Evolutionary conservation across 2,888 invertebrate genomes (phyloP).

Genomic region (Phasia obesa): DNA sequence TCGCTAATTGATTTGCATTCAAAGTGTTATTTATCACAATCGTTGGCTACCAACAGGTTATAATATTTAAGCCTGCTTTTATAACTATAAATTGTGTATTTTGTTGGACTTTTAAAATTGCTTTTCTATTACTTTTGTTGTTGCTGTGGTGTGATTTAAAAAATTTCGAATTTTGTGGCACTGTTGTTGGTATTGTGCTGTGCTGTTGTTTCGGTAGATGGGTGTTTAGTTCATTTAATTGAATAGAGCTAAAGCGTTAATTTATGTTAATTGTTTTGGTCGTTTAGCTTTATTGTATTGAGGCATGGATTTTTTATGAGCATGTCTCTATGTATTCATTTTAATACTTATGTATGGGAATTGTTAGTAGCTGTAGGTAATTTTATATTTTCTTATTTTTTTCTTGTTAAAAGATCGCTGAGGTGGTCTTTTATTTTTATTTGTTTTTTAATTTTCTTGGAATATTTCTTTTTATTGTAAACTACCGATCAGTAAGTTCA

Average conservation of each 20-base stretch:
- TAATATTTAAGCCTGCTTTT: constrained; percentile 52
- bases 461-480: constrained; percentile 3
- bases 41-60: constrained; percentile 46
- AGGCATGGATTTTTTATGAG: constrained; percentile 3
- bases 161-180: constrained; percentile 36
- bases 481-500: constrained; percentile 30
- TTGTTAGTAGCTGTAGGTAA: background rate
- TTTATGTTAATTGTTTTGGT: constrained; percentile 68
- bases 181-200: background rate
- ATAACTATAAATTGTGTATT: constrained; percentile 44
- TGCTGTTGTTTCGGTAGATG: constrained; percentile 29
- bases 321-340: background rate
- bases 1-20: constrained; percentile 72
- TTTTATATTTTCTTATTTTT: constrained; percentile 36
- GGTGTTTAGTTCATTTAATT: constrained; percentile 49
- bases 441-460: constrained; percentile 8
- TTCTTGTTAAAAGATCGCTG: constrained; percentile 44
- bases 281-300: constrained; percentile 40
- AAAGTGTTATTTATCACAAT: constrained; percentile 71
- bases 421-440: constrained; percentile 50
- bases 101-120: constrained; percentile 16
- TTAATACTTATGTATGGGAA: background rate
- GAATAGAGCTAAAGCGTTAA: constrained; percentile 58
- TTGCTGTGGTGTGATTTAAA: constrained; percentile 29
- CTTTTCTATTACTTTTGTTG: background rate